A percentile compares a stretch with the other conserved stretches of the same genome.
These are phyloP conservation scores for Avahi laniger DNA, from an alignment of 2,797 vertebrate genomes.

Conservation along the genomic window DNA sequence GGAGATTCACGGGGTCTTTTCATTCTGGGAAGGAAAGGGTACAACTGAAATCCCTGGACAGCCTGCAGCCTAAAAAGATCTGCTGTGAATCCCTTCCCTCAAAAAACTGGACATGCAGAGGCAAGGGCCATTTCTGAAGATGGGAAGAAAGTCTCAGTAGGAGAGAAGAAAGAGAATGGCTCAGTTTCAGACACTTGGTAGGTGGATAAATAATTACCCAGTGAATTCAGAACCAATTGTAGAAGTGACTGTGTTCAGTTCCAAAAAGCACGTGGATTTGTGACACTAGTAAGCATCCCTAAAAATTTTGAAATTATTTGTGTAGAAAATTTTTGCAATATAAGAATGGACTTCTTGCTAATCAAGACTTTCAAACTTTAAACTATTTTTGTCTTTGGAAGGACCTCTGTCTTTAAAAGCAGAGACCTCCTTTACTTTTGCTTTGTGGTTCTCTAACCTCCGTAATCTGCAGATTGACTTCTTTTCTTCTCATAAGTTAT, in stretches of 20 bases:
- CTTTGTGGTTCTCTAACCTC: neutral
- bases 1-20: neutral
- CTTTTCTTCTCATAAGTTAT: neutral
- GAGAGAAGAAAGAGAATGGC: neutral
- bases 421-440: neutral
- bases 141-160: neutral
- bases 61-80: neutral
- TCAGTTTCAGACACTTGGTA: neutral
- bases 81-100: neutral
- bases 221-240: neutral
- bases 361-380: neutral
- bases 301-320: neutral
- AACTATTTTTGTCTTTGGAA: neutral
- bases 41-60: neutral
- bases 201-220: neutral
- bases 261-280: neutral
- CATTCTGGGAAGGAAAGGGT: neutral
- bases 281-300: neutral
- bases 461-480: neutral
- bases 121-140: neutral
- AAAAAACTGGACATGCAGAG: neutral
- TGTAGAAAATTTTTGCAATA: neutral
- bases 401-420: neutral
- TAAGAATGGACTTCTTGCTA: neutral
- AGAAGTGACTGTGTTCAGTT: neutral